Evolutionary conservation across 2,113 vertebrate species (phyloP).

Genomic region (Circaetus gallicus): DNA sequence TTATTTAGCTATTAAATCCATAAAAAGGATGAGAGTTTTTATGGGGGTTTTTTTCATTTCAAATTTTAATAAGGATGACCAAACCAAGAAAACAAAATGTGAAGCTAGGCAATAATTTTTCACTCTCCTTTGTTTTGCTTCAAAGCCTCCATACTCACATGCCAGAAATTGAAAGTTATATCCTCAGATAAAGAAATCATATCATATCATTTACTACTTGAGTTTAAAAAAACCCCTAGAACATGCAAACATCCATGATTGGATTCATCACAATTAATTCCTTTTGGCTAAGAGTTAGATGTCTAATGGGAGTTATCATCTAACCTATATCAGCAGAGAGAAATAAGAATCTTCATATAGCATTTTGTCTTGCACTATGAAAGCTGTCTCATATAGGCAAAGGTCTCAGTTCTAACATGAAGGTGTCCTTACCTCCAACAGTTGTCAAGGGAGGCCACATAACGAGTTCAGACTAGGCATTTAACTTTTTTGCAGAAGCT

Average conservation of each 20-base stretch:
- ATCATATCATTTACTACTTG: not conserved
- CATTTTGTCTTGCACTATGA: not conserved
- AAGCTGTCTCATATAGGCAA: not conserved
- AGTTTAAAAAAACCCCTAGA: not conserved
- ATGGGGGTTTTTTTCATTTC: rapidly evolving
- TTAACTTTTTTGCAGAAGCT: not conserved
- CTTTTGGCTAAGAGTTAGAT: not conserved
- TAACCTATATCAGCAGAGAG: not conserved
- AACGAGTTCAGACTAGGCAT: not conserved
- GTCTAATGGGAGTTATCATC: not conserved
- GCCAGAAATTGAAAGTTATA: not conserved
- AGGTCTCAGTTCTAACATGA: not conserved
- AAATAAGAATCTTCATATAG: not conserved
- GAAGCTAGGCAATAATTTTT: not conserved
- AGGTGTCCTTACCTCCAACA: not conserved
- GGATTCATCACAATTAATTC: not conserved
- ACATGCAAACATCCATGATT: not conserved
- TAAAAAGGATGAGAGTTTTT: not conserved
- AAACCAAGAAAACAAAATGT: not conserved
- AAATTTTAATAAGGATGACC: not conserved
- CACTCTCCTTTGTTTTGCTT: not conserved
- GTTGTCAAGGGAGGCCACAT: not conserved
- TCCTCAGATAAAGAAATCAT: not conserved
- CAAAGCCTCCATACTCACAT: not conserved
- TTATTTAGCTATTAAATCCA: not conserved